A percentile compares a stretch with the other conserved stretches of the same genome.
phyloP scores from a whole-genome alignment of 2,113 vertebrate species.

The Jacana jacana region DNA sequence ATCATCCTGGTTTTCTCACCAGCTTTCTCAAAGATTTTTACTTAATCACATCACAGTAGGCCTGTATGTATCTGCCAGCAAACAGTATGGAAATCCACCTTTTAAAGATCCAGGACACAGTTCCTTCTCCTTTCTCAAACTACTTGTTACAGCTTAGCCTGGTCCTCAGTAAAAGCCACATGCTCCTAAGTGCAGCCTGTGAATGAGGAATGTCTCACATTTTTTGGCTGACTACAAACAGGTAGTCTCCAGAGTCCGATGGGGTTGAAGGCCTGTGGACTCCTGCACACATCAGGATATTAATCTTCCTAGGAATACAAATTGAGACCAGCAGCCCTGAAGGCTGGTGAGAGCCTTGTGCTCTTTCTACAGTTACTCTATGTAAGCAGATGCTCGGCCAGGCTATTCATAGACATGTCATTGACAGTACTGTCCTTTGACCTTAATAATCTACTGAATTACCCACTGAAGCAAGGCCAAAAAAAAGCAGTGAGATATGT shows the following conservation, averaged over 20 bases:
- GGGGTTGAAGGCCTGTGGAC: background rate
- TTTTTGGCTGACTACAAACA: constrained; percentile 12
- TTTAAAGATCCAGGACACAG: background rate
- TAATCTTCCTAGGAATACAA: constrained; percentile 20
- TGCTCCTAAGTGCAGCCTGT: background rate
- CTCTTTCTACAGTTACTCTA: constrained; percentile 57
- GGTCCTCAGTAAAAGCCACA: background rate
- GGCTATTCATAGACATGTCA: constrained; percentile 68
- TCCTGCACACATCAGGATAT: background rate
- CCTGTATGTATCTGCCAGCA: background rate
- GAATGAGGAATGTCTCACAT: constrained; percentile 7
- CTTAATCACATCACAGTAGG: background rate
- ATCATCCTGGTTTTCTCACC: background rate
- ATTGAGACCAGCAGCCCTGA: background rate
- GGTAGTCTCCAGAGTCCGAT: background rate
- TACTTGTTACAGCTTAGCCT: background rate
- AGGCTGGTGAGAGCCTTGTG: background rate
- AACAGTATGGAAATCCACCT: background rate
- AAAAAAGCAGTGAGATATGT: constrained; percentile 40
- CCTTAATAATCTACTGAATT: constrained; percentile 75
- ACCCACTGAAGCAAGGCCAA: constrained; percentile 61
- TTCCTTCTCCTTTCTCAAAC: background rate
- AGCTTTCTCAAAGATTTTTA: background rate
- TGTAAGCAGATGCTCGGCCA: constrained; percentile 51
- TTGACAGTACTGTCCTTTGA: constrained; percentile 60